Evolutionary conservation across 2,113 vertebrate species (phyloP).

Genomic region (Smithornis capensis): DNA sequence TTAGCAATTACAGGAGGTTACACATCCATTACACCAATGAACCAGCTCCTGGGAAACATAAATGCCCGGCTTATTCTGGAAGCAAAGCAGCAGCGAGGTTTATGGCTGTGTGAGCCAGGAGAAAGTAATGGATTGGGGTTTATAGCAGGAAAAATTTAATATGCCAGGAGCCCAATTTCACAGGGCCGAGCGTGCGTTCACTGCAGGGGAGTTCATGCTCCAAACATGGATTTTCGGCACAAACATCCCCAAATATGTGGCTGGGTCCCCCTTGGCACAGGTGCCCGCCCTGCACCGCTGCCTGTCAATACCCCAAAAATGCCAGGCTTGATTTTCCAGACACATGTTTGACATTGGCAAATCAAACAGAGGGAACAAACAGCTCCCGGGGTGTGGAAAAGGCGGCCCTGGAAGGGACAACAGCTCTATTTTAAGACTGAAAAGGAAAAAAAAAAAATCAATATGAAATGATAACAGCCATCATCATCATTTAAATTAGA

Average conservation of each 20-base stretch:
- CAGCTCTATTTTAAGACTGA: constrained; percentile 47
- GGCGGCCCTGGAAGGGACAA: background rate
- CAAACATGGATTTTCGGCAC: accelerated
- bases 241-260: accelerated
- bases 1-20: background rate
- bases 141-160: background rate
- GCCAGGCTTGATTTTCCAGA: background rate
- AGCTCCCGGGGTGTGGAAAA: background rate
- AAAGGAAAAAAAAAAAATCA: background rate
- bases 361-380: background rate
- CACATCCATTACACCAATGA: background rate
- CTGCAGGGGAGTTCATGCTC: background rate
- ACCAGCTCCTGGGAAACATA: constrained; percentile 3
- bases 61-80: background rate
- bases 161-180: background rate
- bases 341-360: background rate
- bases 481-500: constrained; percentile 68
- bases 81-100: background rate
- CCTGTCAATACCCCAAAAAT: accelerated
- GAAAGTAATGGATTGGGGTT: background rate
- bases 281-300: accelerated
- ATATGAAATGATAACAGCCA: constrained; percentile 65
- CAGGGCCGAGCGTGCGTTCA: background rate
- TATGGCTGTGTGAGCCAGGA: background rate
- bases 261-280: background rate